Percentiles rank a stretch among this genome's conserved stretches.
These are phyloP conservation scores for Salvelinus fontinalis DNA, from an alignment of 2,113 vertebrate genomes.

Conservation along the genomic window DNA sequence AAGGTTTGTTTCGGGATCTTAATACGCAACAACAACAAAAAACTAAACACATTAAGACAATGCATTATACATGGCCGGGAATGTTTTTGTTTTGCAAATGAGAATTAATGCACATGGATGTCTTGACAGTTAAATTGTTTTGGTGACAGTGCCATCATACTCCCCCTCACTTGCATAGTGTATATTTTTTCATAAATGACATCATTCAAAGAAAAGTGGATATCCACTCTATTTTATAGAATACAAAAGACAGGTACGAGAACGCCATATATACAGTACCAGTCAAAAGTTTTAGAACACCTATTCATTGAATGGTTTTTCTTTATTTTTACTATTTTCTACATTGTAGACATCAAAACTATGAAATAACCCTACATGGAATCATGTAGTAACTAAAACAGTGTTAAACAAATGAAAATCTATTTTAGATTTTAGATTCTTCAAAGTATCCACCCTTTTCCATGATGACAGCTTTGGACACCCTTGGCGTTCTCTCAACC, in stretches of 20 bases:
- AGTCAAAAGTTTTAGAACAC: no score
- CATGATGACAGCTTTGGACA: no score
- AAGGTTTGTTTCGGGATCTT: not conserved
- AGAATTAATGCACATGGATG: not conserved
- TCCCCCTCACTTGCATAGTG: not conserved
- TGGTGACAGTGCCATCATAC: not conserved
- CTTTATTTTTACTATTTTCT: no score
- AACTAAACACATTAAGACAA: not conserved
- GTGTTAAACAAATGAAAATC: no score
- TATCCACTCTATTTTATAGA: not conserved
- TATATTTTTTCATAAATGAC: not conserved
- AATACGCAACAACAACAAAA: not conserved
- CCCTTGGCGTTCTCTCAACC: no score
- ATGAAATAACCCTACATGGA: no score
- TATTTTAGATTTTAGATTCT: no score
- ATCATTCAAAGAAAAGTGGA: not conserved
- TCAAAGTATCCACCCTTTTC: no score
- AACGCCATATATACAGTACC: no score
- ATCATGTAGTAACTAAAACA: no score
- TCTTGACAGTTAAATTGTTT: not conserved
- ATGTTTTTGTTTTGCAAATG: not conserved
- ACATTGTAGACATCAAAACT: no score
- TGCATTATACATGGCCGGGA: not conserved
- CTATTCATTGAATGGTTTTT: no score
- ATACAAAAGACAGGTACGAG: not conserved